These are phyloP conservation scores for Lepilemur septentrionalis DNA, from an alignment of 2,797 vertebrate genomes.

Conservation along the genomic window DNA sequence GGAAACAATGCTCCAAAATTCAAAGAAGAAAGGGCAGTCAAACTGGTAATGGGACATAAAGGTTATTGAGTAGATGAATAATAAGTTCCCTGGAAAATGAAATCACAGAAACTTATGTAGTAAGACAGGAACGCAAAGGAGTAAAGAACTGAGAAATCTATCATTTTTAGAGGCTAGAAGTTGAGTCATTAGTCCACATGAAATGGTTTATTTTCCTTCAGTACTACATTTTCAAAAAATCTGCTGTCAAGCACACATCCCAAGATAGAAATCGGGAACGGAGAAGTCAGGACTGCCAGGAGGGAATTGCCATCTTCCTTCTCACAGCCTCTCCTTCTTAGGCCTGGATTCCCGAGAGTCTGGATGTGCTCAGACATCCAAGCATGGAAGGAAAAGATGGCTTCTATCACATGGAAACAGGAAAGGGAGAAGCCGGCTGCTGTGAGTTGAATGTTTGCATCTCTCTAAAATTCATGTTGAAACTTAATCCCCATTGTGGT, in stretches of 20 bases:
- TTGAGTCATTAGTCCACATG: neutral
- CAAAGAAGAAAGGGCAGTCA: neutral
- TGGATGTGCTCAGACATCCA: neutral
- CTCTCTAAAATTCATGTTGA: neutral
- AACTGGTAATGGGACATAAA: neutral
- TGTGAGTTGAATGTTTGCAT: neutral
- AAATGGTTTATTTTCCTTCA: neutral
- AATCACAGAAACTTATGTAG: neutral
- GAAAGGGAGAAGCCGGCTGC: neutral
- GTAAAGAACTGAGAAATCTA: neutral
- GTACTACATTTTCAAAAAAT: neutral
- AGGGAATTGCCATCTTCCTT: neutral
- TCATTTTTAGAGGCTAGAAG: neutral
- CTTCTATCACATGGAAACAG: neutral
- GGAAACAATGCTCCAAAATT: neutral
- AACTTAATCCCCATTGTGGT: neutral
- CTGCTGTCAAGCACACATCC: neutral
- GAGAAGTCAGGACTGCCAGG: neutral
- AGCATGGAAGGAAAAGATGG: neutral
- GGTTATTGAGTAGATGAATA: neutral
- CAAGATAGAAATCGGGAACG: neutral
- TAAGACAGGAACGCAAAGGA: neutral
- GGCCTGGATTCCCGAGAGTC: too few relatives aligned
- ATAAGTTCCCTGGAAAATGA: neutral
- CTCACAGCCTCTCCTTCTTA: neutral